phyloP scores from a whole-genome alignment of 2,113 vertebrate genomes.

The Eleginops maclovinus region DNA sequence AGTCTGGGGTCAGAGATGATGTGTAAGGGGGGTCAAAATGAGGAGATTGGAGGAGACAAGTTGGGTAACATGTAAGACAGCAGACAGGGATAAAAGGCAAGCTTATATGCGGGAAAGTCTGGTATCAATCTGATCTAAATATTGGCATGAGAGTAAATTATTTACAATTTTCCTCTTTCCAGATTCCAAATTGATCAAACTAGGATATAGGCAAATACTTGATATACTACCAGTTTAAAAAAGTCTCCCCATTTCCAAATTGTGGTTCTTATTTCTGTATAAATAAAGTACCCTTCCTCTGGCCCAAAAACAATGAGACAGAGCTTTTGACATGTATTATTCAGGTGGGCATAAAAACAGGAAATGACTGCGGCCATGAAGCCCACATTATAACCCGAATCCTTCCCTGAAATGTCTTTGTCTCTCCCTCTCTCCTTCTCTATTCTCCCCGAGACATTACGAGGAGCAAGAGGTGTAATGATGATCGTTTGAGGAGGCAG shows the following conservation, averaged over 20 bases:
- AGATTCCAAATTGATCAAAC: background rate
- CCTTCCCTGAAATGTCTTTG: constrained; percentile 7
- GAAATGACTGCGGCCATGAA: constrained; percentile 78
- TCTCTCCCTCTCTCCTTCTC: constrained; percentile 8
- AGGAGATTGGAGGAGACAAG: background rate
- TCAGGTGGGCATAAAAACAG: constrained; percentile 48
- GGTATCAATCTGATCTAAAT: background rate
- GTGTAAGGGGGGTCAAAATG: too few relatives aligned
- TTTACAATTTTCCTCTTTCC: background rate
- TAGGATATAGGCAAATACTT: background rate
- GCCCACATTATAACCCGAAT: constrained; percentile 4
- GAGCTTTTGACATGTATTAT: constrained; percentile 20
- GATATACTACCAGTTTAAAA: background rate
- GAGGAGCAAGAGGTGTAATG: constrained; percentile 78
- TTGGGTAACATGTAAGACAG: background rate
- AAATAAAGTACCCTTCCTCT: background rate
- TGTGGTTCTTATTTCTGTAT: background rate
- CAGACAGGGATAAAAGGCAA: background rate
- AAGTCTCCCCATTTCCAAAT: too few relatives aligned
- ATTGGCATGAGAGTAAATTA: background rate
- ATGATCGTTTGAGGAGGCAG: constrained; percentile 54
- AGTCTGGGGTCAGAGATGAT: constrained; percentile 82
- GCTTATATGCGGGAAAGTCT: background rate
- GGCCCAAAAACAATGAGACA: background rate
- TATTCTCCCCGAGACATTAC: constrained; percentile 85